phyloP scores from a whole-genome alignment of 2,113 vertebrate genomes.

The Vulpes lagopus region DNA sequence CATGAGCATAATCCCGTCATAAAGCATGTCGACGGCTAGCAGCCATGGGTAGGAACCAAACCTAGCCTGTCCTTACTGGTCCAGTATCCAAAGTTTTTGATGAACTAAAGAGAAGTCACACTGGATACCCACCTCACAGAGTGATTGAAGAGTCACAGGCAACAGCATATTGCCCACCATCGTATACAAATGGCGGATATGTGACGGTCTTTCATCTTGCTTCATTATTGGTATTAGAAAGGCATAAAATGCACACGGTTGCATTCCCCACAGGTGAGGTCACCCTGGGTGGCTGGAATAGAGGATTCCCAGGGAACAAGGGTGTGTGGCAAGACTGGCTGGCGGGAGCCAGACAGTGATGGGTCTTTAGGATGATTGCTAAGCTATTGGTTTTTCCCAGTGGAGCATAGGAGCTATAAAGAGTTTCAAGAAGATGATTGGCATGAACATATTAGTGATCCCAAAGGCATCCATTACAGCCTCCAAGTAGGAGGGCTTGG shows the following conservation, averaged over 20 bases:
- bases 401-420: not conserved
- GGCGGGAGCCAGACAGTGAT: not conserved
- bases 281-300: not conserved
- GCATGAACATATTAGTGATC: not conserved
- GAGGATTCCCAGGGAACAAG: not conserved
- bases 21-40: not conserved
- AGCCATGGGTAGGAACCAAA: not conserved
- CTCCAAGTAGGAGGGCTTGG: not conserved
- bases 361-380: not conserved
- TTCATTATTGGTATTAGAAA: not conserved
- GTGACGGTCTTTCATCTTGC: not conserved
- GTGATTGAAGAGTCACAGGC: too few relatives aligned
- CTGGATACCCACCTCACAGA: too few relatives aligned
- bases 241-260: too few relatives aligned
- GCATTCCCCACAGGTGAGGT: not conserved
- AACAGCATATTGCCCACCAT: not conserved
- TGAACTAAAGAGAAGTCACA: not conserved
- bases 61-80: rapidly evolving
- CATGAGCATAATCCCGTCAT: too few relatives aligned
- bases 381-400: not conserved
- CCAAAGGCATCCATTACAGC: not conserved
- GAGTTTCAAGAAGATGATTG: not conserved
- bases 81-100: not conserved
- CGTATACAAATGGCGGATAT: not conserved
- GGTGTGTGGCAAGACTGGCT: rapidly evolving